These are phyloP conservation scores for Thomomys bottae DNA, from an alignment of 2,113 vertebrate genomes.

Conservation along the genomic window DNA sequence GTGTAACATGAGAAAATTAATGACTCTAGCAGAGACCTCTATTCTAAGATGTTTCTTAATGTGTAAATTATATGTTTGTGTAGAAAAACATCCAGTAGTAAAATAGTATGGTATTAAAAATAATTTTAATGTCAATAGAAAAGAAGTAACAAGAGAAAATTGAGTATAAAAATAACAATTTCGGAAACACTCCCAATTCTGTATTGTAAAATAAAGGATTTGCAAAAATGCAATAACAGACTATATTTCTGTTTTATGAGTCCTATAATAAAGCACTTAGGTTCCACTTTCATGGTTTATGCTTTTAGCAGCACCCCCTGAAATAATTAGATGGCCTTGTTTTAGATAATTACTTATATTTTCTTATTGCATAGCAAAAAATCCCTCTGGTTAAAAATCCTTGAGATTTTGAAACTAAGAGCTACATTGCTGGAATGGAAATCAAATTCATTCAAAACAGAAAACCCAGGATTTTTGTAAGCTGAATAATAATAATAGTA, in stretches of 20 bases:
- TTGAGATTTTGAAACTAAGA: slow-evolving; percentile 60
- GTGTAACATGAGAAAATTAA: slow-evolving; percentile 54
- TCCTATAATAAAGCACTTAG: slow-evolving; percentile 67
- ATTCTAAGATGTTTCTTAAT: slow-evolving; percentile 32
- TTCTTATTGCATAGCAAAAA: slow-evolving; percentile 69
- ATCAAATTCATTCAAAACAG: slow-evolving; percentile 20
- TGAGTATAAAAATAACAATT: slow-evolving; percentile 69
- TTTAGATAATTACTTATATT: slow-evolving; percentile 79
- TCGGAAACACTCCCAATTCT: slow-evolving; percentile 50
- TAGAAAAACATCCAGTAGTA: slow-evolving; percentile 28
- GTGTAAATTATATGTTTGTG: slow-evolving; percentile 27
- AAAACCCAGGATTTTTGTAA: slow-evolving; percentile 9
- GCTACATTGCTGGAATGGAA: slow-evolving; percentile 20
- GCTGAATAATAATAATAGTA: background rate
- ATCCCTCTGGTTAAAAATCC: slow-evolving; percentile 46
- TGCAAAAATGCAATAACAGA: slow-evolving; percentile 63
- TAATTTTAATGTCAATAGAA: slow-evolving; percentile 65
- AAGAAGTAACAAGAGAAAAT: slow-evolving; percentile 63
- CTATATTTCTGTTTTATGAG: slow-evolving; percentile 71
- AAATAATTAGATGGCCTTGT: slow-evolving; percentile 72
- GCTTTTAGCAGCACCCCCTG: slow-evolving; percentile 74
- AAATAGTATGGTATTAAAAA: slow-evolving; percentile 57
- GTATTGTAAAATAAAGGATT: slow-evolving; percentile 72
- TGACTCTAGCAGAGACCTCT: background rate
- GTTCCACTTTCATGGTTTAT: slow-evolving; percentile 72